A percentile compares a stretch with the other conserved stretches of the same genome.
phyloP scores from a whole-genome alignment of 35 echinoderm and acorn worm species.

The Heliocidaris tuberculata region DNA sequence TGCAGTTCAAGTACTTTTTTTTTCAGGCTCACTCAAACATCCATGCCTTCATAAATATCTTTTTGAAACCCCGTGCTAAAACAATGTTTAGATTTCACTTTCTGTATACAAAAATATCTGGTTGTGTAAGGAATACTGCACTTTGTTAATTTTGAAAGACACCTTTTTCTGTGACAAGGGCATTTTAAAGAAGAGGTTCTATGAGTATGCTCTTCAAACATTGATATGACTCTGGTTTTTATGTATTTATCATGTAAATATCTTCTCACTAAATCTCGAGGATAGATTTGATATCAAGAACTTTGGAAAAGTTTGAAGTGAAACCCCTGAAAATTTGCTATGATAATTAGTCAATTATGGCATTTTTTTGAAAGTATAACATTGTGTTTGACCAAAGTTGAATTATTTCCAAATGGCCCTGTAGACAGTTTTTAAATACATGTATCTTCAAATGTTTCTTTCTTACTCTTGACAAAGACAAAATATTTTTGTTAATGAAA shows the following conservation, averaged over 20 bases:
- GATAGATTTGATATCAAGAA: background rate
- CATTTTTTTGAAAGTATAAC: background rate
- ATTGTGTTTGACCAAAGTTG: background rate
- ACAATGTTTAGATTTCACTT: too few species aligned
- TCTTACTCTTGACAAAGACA: too few species aligned
- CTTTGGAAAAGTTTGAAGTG: background rate
- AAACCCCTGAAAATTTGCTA: background rate
- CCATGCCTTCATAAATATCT: too few species aligned
- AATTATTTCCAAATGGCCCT: background rate
- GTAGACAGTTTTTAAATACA: too few species aligned
- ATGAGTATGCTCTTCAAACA: background rate
- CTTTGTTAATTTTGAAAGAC: too few species aligned
- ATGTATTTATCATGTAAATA: slow-evolving; percentile 19
- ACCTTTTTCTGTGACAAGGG: background rate
- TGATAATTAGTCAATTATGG: background rate
- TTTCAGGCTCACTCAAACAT: too few species aligned
- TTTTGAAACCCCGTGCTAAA: too few species aligned
- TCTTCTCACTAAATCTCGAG: background rate
- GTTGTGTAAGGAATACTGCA: too few species aligned
- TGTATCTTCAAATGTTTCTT: too few species aligned
- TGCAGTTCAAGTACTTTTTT: too few species aligned
- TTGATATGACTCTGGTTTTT: background rate
- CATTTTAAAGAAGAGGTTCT: background rate
- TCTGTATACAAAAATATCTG: too few species aligned
- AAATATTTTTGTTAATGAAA: background rate